phyloP scores from a whole-genome alignment of 1,140 invertebrate species.

The Brachionus asplanchnoidis region DNA sequence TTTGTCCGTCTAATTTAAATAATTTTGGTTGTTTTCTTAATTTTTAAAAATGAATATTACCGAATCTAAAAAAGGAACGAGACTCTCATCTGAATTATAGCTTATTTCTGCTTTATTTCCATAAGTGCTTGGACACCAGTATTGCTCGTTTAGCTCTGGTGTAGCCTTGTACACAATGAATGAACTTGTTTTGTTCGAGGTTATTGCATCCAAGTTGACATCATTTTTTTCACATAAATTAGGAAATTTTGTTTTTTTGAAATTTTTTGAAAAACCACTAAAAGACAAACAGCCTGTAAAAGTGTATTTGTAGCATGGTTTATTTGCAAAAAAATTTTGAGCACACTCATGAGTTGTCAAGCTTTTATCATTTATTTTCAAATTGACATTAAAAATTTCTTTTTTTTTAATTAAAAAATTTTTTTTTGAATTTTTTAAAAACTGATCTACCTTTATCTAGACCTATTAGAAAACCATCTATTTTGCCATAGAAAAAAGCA shows the following conservation, averaged over 20 bases:
- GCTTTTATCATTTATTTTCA: not conserved
- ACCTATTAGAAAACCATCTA: constrained; percentile 5
- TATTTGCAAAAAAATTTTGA: not conserved
- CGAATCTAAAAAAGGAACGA: not conserved
- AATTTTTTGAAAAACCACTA: constrained; percentile 12
- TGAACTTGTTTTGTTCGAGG: not conserved
- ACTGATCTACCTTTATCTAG: not conserved
- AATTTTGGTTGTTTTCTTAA: not conserved
- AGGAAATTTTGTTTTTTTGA: constrained; percentile 13
- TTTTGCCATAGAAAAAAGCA: not conserved
- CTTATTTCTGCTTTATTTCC: not conserved
- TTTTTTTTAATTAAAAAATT: not conserved
- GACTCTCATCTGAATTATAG: not conserved
- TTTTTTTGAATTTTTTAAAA: not conserved
- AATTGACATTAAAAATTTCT: constrained; percentile 11
- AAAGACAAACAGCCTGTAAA: not conserved
- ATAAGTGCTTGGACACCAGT: not conserved
- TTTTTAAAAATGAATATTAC: not conserved
- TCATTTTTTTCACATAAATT: not conserved
- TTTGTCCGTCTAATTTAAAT: not conserved
- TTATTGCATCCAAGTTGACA: not conserved
- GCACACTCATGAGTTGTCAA: not conserved
- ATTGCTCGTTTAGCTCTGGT: not conserved
- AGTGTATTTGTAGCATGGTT: not conserved
- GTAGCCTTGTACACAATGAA: not conserved